Percentiles rank a stretch among this genome's conserved stretches.
phyloP scores from a whole-genome alignment of 2,113 vertebrate genomes.

The Natator depressus region DNA sequence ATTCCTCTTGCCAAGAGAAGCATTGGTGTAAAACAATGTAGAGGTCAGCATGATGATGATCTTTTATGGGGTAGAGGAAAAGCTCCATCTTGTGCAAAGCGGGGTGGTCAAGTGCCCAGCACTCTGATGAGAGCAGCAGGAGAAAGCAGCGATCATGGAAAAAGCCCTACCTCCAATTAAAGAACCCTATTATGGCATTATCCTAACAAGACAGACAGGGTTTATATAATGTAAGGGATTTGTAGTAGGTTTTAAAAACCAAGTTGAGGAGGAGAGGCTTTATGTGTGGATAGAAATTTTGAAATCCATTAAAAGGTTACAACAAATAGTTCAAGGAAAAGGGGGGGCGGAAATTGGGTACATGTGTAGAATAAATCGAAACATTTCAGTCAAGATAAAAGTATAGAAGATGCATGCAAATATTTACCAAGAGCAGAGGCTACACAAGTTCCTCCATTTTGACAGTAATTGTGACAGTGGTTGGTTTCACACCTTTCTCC shows the following conservation, averaged over 20 bases:
- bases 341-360: neutral
- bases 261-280: neutral
- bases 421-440: slow-evolving; percentile 91
- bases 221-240: neutral
- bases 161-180: neutral
- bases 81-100: neutral
- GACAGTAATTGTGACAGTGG: slow-evolving; percentile 95
- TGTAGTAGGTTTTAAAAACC: neutral
- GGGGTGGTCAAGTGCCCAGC: neutral
- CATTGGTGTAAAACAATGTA: neutral
- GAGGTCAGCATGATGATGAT: neutral
- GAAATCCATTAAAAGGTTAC: neutral
- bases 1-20: neutral
- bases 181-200: neutral
- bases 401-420: neutral
- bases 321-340: neutral
- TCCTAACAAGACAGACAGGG: neutral
- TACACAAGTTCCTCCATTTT: slow-evolving; percentile 93
- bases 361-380: neutral
- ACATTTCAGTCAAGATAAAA: neutral
- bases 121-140: neutral
- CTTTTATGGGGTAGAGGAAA: neutral
- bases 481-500: slow-evolving; percentile 95
- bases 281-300: neutral
- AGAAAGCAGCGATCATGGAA: neutral